Evolutionary conservation across 2,888 invertebrate species (phyloP).

Genomic region (Lasioglossum morio): DNA sequence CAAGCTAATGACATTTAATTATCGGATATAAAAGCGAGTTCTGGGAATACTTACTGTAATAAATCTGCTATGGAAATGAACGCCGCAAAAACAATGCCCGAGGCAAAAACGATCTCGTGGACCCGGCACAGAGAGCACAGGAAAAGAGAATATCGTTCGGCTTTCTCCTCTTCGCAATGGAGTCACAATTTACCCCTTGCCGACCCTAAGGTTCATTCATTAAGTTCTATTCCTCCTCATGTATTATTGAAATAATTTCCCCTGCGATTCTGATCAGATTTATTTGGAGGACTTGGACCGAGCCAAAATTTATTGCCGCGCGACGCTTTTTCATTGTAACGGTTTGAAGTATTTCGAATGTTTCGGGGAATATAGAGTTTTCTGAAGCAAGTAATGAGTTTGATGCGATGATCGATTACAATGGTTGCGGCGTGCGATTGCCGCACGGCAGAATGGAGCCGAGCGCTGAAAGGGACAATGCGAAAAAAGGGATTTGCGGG

Average conservation of each 20-base stretch:
- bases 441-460: not conserved
- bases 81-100: not conserved
- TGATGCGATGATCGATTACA: not conserved
- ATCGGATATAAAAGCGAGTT: not conserved
- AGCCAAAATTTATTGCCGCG: not conserved
- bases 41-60: conserved; percentile 2
- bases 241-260: not conserved
- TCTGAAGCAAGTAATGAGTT: not conserved
- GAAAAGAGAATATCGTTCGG: not conserved
- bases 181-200: not conserved
- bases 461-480: not conserved
- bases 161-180: not conserved
- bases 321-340: not conserved
- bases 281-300: not conserved
- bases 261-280: not conserved
- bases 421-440: not conserved
- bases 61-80: conserved; percentile 2
- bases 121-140: not conserved
- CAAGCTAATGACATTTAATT: not conserved
- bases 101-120: not conserved
- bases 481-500: not conserved
- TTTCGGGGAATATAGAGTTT: not conserved
- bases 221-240: not conserved
- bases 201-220: not conserved
- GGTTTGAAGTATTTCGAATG: not conserved